Base-by-base conservation (phyloP, 2,888 invertebrate genomes). In the Eilema depressum region DNA sequence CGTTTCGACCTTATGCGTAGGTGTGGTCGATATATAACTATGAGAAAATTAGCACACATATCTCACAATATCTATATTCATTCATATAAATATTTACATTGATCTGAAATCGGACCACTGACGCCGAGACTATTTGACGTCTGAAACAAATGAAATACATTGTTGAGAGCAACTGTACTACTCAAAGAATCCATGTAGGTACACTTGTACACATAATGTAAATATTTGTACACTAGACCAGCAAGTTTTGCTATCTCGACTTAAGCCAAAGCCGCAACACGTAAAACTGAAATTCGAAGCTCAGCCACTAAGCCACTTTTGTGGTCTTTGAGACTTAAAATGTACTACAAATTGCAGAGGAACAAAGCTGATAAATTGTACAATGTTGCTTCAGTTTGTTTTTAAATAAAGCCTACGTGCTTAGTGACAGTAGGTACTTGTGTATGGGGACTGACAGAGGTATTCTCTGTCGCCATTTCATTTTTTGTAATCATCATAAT, bases 261-360 rank as follows among this genome's bases (percentile, higher is more conserved):
- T 23, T 57, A 57, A 25, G 23, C 28, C 30, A 57, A 57, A 66
- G 26, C 57, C 65, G 30, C 65, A 57, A 56, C 56, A 66, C 33
- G 56, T 66, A 30, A 47, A 59, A 33, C 25, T 60, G 60, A 28
- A 65, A 56, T 53, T 65, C 56, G 30, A 53, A 33, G 59, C 33
- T 41, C 17, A 11, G 14, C 41, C 56, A 60, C 28, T 66, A 37
- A 66, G 59, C 66, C 25, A 59, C n/a, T 30, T 59, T 66, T 33
- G 66, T 33, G 37, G 66, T 23, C 33, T 62, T 62, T 62, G 23
- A 62, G 33, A 37, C 33, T 62, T 62, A 33, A 62, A 59, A 59
- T 59, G 59, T 59, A 37, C 33, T 33, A 62, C 62, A 62, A 62
- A 62, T 33, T 37, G 62, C 33, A 62, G 28, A 7, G 14, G 25